Conservation (phyloP, 2,888 invertebrate genomes). For the Linhomoeus sp. region DNA sequence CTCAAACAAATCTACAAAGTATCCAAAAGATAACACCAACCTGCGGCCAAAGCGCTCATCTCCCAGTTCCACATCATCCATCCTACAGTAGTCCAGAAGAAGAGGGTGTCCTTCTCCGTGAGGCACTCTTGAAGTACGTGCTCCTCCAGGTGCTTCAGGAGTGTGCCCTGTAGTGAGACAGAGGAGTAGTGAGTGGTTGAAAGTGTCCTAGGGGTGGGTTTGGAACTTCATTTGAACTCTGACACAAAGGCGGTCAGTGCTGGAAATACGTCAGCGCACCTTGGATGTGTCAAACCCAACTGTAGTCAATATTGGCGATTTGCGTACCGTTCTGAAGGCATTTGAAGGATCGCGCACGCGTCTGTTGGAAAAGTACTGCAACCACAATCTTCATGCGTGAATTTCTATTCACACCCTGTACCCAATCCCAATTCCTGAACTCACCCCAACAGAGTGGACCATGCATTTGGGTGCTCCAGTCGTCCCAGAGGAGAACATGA, state of each 20-base stretch:
- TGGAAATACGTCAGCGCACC: too few relatives aligned
- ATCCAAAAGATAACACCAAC: conserved; percentile 10
- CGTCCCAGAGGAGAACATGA: conserved; percentile 41
- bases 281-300: too few relatives aligned
- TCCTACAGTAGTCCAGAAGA: conserved; percentile 40
- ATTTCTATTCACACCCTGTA: neutral
- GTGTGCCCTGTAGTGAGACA: conserved; percentile 33
- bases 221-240: too few relatives aligned
- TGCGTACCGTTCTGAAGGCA: too few relatives aligned
- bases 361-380: too few relatives aligned
- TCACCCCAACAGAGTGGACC: conserved; percentile 39
- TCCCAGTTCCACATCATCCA: conserved; percentile 46
- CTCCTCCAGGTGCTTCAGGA: conserved; percentile 39
- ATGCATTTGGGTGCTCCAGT: conserved; percentile 41
- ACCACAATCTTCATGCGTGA: neutral
- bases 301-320: too few relatives aligned
- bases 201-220: too few relatives aligned
- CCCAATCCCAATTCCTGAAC: conserved; percentile 9
- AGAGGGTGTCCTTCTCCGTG: conserved; percentile 32
- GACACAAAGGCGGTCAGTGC: too few relatives aligned
- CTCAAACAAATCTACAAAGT: neutral
- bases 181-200: too few relatives aligned
- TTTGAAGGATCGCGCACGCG: too few relatives aligned
- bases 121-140: conserved; percentile 37
- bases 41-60: conserved; percentile 32